Percentiles rank a stretch among this genome's conserved stretches.
Conservation (phyloP, 2,888 invertebrate species). For the Griposia aprilina region DNA sequence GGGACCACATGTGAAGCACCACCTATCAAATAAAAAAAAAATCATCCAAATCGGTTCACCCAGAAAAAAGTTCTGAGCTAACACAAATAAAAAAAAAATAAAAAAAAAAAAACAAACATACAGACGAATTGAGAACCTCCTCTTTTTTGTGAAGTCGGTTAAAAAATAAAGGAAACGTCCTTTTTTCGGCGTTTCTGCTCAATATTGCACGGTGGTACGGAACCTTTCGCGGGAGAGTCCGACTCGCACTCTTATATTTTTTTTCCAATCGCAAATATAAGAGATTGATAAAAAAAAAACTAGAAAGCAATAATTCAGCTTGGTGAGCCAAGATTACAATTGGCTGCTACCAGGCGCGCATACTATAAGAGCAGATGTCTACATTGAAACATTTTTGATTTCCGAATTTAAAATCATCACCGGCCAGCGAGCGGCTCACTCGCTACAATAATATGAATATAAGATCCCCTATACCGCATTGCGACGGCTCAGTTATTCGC, state of each 20-base stretch:
- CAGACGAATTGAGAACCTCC: too few species aligned
- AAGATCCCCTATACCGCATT: constrained; percentile 86
- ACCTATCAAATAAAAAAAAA: too few species aligned
- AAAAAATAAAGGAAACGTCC: too few species aligned
- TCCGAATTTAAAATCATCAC: constrained; percentile 67
- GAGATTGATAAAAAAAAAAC: not conserved
- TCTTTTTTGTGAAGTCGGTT: too few species aligned
- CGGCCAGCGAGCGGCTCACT: constrained; percentile 67
- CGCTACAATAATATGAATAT: constrained; percentile 87
- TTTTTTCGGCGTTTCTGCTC: too few species aligned
- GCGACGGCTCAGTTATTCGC: constrained; percentile 88
- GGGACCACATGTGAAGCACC: too few species aligned
- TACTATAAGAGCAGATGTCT: constrained; percentile 15
- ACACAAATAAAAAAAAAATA: too few species aligned
- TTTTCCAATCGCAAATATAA: not conserved
- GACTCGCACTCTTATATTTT: not conserved
- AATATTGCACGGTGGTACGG: too few species aligned
- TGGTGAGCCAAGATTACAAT: not conserved
- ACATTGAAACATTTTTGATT: constrained; percentile 65
- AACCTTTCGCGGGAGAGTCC: too few species aligned
- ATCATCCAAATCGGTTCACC: too few species aligned
- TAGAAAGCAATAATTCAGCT: constrained; percentile 23
- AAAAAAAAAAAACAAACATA: too few species aligned
- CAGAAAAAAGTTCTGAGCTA: too few species aligned
- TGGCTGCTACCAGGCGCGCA: constrained; percentile 33